Percentiles rank a stretch among this genome's conserved stretches.
phyloP scores from a whole-genome alignment of 2,797 vertebrate genomes.

The Halcyon smyrnensis region DNA sequence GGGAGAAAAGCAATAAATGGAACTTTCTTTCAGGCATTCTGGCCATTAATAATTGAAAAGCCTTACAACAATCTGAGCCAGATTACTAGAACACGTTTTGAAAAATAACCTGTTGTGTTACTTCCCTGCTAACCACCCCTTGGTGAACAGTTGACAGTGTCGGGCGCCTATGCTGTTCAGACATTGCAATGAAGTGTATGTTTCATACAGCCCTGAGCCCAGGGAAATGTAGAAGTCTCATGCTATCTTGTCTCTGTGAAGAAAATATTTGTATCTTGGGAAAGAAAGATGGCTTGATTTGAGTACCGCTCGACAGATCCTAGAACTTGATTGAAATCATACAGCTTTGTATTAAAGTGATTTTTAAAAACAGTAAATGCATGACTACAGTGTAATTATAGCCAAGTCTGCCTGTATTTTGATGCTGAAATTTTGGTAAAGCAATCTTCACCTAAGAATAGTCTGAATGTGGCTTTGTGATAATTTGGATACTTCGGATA shows the following conservation, averaged over 20 bases:
- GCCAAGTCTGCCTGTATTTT: not conserved
- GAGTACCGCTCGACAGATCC: not conserved
- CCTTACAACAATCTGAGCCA: not conserved
- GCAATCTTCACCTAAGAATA: not conserved
- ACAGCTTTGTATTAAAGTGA: not conserved
- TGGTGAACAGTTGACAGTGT: not conserved
- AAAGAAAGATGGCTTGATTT: not conserved
- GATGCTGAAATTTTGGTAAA: not conserved
- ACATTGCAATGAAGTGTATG: rapidly evolving
- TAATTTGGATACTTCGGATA: not conserved
- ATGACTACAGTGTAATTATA: not conserved
- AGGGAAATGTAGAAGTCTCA: not conserved
- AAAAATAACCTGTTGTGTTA: slow-evolving; percentile 17
- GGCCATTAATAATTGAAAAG: slow-evolving; percentile 28
- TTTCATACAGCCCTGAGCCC: not conserved
- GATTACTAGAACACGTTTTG: slow-evolving; percentile 6
- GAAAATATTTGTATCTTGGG: not conserved
- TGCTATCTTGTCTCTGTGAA: not conserved
- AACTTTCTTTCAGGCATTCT: slow-evolving; percentile 14
- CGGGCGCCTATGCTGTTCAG: not conserved
- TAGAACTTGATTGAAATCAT: not conserved
- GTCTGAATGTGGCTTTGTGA: not conserved
- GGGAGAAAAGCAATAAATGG: not conserved
- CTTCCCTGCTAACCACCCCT: not conserved
- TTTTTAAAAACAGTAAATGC: not conserved